Base-by-base conservation (phyloP, 2,113 vertebrate species). In the Myiopsitta monachus region DNA sequence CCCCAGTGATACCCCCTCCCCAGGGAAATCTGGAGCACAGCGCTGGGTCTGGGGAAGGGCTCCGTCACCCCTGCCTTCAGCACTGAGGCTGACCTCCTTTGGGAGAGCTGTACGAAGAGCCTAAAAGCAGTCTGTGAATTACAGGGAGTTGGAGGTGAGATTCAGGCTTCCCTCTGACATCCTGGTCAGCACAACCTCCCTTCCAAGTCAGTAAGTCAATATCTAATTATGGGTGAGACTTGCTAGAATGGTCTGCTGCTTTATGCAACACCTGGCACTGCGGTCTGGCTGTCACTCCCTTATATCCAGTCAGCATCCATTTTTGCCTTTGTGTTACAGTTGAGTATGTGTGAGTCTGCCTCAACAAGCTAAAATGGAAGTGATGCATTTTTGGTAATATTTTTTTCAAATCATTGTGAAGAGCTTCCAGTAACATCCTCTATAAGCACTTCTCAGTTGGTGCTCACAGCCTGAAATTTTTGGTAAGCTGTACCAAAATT, bases 221-320 rank as follows among this genome's bases (percentile, higher is more conserved):
- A 68, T 10, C 23, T 82, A 72, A 64, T 83, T 52, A 49, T 0
- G 0, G 30, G 24, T 73, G 57, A 95, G 30, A 61, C 36, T 49
- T 10, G 1, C 1, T 1, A 69, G 26, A 66, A 19, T 1, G 1
- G 16, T 68, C 27, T 61, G 36, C 62, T 76, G 52, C 83, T 73
- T 57, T 21, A 47, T 61, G 76, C 68, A 4, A 3, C 33, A 55
- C 24, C 47, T 28, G 38, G 51, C 28, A 11, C 28, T 4, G 33
- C 2, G 0, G 5, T 24, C 74, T 0, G 0, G 47, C 84, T 49
- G 18, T 30, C 5, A 1, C 51, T 30, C 36, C 2, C 0, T 23
- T 13, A 10, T 38, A 83, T 36, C 33, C 36, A 4, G 11, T 14
- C 11, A 0, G 7, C 67, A 64, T 18, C 36, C 55, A 4, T 44